Conservation (phyloP, 2,888 invertebrate species). For the Colletes collaris region DNA sequence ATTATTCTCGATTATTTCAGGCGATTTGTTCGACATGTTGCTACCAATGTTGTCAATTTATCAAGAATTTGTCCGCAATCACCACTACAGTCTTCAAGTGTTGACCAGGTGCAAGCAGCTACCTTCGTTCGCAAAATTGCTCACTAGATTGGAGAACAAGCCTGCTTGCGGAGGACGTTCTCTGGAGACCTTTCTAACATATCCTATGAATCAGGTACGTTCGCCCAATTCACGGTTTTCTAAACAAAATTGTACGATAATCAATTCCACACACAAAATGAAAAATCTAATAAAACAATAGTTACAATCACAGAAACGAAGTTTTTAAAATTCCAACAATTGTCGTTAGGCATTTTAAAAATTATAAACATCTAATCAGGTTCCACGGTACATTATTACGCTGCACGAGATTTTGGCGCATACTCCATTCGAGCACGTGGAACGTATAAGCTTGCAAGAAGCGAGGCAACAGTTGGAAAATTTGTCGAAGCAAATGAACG, state of each 20-base stretch:
- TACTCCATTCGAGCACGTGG: conserved; percentile 97
- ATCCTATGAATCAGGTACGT: conserved; percentile 96
- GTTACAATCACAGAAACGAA: not conserved
- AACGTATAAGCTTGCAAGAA: conserved; percentile 93
- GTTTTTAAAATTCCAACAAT: too few species aligned
- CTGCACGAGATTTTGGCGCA: conserved; percentile 95
- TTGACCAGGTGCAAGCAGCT: conserved; percentile 96
- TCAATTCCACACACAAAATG: too few species aligned
- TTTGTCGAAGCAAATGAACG: conserved; percentile 93
- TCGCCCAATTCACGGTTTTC: not conserved
- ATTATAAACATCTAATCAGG: conserved; percentile 83
- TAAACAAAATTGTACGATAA: too few species aligned
- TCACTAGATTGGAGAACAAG: conserved; percentile 93
- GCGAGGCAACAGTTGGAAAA: conserved; percentile 95
- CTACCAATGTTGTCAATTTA: conserved; percentile 97
- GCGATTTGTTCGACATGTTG: conserved; percentile 97
- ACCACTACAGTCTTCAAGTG: conserved; percentile 96
- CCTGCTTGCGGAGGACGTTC: conserved; percentile 93
- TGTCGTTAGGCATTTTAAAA: too few species aligned
- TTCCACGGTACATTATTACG: conserved; percentile 96
- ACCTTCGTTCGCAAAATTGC: conserved; percentile 89
- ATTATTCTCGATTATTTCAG: conserved; percentile 83
- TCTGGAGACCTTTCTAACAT: conserved; percentile 94
- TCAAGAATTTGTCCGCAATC: conserved; percentile 97
- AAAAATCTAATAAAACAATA: not conserved